Percentiles rank a stretch among this genome's conserved stretches.
phyloP scores from a whole-genome alignment of 2,797 vertebrate species.

The Hydrolagus colliei region DNA sequence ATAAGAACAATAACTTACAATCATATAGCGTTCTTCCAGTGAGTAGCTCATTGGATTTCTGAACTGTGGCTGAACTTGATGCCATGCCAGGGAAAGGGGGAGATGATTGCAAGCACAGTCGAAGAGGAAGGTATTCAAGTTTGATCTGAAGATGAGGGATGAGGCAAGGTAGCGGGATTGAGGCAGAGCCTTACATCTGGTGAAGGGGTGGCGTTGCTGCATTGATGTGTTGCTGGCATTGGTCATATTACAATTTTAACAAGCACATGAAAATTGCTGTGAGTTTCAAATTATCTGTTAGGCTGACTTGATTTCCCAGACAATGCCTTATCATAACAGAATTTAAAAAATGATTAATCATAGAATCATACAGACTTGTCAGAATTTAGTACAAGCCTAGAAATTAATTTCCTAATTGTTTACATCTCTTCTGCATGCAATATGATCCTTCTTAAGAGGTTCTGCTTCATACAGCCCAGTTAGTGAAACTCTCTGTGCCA shows the following conservation, averaged over 20 bases:
- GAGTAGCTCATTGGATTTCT: too few species aligned
- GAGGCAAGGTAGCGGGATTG: not conserved
- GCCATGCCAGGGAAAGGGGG: too few species aligned
- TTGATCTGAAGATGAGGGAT: too few species aligned
- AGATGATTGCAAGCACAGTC: too few species aligned
- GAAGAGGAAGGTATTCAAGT: too few species aligned
- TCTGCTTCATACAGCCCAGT: not conserved
- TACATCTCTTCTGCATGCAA: not conserved
- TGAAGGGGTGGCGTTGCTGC: not conserved
- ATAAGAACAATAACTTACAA: too few species aligned
- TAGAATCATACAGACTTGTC: too few species aligned
- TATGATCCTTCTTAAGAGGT: not conserved
- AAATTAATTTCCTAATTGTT: not conserved
- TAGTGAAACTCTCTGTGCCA: not conserved
- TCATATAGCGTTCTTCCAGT: too few species aligned
- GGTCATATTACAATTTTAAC: not conserved
- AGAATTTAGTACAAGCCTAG: too few species aligned
- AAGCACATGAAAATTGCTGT: not conserved
- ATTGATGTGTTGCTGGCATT: not conserved
- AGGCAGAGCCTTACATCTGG: not conserved
- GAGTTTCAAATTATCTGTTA: not conserved
- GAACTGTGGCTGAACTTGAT: too few species aligned
- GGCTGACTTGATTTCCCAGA: not conserved
- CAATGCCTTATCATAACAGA: not conserved
- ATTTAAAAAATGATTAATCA: too few species aligned